phyloP scores from a whole-genome alignment of 2,888 invertebrate genomes.

The Drosophila glabriapex region DNA sequence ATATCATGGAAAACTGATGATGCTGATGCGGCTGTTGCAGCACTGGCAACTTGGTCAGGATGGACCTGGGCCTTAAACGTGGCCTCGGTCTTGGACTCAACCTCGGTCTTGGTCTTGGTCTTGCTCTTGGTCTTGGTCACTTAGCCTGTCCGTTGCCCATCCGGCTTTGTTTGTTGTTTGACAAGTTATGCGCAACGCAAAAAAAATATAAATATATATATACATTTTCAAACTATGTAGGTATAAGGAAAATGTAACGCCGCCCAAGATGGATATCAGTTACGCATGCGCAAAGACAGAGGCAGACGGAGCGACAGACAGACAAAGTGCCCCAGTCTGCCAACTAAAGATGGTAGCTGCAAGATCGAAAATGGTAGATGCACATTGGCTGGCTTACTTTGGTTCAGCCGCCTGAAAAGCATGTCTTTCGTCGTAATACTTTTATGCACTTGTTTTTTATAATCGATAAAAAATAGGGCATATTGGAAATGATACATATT shows the following conservation, averaged over 20 bases:
- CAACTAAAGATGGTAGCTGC: constrained; percentile 20
- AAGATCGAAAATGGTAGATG: constrained; percentile 2
- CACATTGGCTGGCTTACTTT: constrained; percentile 4
- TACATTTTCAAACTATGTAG: constrained; percentile 33
- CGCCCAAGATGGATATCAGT: constrained; percentile 76
- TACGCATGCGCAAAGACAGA: constrained; percentile 66
- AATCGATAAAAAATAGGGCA: constrained; percentile 3
- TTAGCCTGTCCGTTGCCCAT: constrained; percentile 39
- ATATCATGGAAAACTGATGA: constrained; percentile 47
- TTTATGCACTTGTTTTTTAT: neutral
- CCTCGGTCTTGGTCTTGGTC: neutral
- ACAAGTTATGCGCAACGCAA: constrained; percentile 68
- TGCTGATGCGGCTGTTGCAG: constrained; percentile 20
- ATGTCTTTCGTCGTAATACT: neutral
- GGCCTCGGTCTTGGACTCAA: constrained; percentile 11
- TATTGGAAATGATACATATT: neutral
- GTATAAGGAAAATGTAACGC: constrained; percentile 67
- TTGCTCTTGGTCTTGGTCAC: constrained; percentile 9
- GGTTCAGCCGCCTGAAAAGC: neutral
- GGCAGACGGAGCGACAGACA: neutral
- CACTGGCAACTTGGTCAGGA: constrained; percentile 33
- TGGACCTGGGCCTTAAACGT: constrained; percentile 23
- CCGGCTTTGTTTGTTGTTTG: constrained; percentile 74
- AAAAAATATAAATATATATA: constrained; percentile 20
- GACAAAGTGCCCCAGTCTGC: constrained; percentile 13